A percentile compares a stretch with the other conserved stretches of the same genome.
Conservation (phyloP, 2,113 vertebrate species). For the Myrmecobius fasciatus region DNA sequence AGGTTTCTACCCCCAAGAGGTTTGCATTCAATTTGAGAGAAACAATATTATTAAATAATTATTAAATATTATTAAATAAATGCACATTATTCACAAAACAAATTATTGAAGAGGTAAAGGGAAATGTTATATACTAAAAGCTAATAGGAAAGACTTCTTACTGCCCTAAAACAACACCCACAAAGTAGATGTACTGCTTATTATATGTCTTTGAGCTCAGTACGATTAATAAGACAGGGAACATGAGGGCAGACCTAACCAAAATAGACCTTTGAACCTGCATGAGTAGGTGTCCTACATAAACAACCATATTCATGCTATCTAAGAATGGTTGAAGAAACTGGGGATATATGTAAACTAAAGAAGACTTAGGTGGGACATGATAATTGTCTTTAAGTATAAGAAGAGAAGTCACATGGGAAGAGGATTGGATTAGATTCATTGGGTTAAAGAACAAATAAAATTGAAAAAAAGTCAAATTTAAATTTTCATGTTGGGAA, state of each 20-base stretch:
- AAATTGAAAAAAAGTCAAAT: not conserved
- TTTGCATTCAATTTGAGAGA: not conserved
- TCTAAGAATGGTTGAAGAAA: not conserved
- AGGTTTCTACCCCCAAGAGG: not conserved
- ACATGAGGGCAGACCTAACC: not conserved
- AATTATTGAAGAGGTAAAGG: not conserved
- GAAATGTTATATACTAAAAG: not conserved
- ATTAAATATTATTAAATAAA: not conserved
- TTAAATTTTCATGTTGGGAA: not conserved
- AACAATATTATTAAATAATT: too few relatives aligned
- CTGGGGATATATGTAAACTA: not conserved
- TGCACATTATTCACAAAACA: not conserved
- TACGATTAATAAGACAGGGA: not conserved
- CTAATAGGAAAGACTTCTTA: not conserved
- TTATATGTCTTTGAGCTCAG: not conserved
- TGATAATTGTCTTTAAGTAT: not conserved
- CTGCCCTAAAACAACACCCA: not conserved
- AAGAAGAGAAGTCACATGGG: not conserved
- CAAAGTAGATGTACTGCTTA: not conserved
- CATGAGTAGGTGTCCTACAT: not conserved
- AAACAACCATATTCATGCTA: not conserved
- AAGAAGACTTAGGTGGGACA: not conserved
- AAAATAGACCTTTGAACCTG: not conserved
- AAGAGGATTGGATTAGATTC: not conserved
- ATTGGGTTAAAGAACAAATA: not conserved